Conservation (phyloP, 2,888 invertebrate genomes). For the Amaurobius ferox region DNA sequence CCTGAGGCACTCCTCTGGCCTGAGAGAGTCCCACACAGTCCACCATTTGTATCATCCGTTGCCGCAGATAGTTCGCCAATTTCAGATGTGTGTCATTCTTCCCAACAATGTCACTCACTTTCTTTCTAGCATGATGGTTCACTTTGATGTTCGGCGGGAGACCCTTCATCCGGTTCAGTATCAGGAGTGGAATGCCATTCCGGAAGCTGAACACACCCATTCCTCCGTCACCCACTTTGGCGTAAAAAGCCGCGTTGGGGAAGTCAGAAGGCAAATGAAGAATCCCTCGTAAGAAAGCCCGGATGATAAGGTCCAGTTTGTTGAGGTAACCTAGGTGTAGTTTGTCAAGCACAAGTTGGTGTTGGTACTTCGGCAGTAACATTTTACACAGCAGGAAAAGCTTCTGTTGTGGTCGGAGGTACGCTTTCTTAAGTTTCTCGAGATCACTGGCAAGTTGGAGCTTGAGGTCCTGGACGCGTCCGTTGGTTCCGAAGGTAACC, state of each 20-base stretch:
- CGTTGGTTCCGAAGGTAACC: not conserved
- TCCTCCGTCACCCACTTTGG: not conserved
- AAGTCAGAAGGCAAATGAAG: slow-evolving; percentile 3
- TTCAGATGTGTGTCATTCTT: not conserved
- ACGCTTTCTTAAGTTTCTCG: not conserved
- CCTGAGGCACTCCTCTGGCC: not conserved
- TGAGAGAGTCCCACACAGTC: not conserved
- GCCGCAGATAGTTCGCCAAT: not conserved
- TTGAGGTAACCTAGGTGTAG: not conserved
- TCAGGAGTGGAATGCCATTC: not conserved
- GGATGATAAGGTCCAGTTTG: not conserved
- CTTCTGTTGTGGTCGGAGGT: slow-evolving; percentile 18
- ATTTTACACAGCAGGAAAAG: not conserved
- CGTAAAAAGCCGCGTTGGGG: not conserved
- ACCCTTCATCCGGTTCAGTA: not conserved
- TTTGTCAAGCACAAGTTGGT: not conserved
- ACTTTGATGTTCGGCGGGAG: not conserved
- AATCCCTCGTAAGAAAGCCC: not conserved
- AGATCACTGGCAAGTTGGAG: not conserved
- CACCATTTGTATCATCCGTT: not conserved
- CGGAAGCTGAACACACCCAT: not conserved
- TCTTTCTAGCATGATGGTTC: not conserved
- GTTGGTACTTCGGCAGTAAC: not conserved
- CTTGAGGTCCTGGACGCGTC: not conserved
- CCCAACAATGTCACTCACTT: not conserved